phyloP scores from a whole-genome alignment of 2,113 vertebrate species.

The Tylochromis polylepis region DNA sequence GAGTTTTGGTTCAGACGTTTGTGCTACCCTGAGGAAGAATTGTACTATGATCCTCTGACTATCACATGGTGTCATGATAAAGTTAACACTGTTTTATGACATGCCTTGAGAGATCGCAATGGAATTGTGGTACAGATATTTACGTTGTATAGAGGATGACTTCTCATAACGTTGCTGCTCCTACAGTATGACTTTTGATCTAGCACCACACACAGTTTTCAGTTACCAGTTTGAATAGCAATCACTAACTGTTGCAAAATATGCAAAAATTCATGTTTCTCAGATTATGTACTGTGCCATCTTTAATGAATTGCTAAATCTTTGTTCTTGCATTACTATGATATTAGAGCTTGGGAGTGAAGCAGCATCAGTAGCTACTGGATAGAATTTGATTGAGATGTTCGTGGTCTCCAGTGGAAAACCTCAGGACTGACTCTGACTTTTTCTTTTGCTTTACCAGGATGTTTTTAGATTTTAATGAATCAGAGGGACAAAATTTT shows the following conservation, averaged over 20 bases:
- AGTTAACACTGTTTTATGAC: neutral
- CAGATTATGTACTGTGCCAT: neutral
- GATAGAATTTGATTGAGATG: neutral
- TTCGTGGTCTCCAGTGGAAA: neutral
- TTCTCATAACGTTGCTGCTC: too few species aligned
- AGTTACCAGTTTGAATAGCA: neutral
- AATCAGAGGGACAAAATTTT: neutral
- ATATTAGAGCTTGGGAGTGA: neutral
- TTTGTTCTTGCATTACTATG: neutral
- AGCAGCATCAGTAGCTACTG: neutral
- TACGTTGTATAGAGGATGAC: neutral
- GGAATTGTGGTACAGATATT: neutral
- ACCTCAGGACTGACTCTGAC: neutral
- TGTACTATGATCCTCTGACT: neutral
- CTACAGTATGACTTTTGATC: neutral
- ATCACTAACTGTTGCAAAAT: neutral
- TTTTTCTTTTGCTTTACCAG: neutral
- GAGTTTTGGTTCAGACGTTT: neutral
- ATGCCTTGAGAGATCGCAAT: neutral
- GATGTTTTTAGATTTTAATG: neutral
- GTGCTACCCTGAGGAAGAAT: neutral
- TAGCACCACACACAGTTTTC: neutral
- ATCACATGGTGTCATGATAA: neutral
- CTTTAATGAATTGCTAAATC: neutral
- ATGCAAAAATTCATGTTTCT: neutral